Evolutionary conservation across 2,113 vertebrate genomes (phyloP).

Genomic region (Pseudorectes ferrugineus): DNA sequence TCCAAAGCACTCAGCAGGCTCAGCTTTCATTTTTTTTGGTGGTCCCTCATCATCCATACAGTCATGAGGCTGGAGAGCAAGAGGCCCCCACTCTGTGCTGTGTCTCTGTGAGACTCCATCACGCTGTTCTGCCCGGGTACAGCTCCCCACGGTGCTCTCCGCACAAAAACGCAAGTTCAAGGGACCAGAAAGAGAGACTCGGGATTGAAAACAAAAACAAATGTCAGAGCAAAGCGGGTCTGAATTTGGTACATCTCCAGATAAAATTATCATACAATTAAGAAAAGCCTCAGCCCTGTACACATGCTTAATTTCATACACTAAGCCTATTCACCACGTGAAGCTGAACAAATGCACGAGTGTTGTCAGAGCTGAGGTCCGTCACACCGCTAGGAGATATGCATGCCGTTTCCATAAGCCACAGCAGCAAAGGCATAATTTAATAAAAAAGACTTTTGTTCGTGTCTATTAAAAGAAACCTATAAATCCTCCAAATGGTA

Average conservation of each 20-base stretch:
- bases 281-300: not conserved
- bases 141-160: not conserved
- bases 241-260: constrained; percentile 27
- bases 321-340: not conserved
- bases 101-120: not conserved
- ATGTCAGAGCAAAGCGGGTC: not conserved
- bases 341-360: constrained; percentile 21
- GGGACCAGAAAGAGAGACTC: not conserved
- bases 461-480: constrained; percentile 33
- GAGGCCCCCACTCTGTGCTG: not conserved
- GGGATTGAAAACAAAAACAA: not conserved
- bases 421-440: constrained; percentile 35
- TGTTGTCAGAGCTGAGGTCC: constrained; percentile 12
- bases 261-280: not conserved
- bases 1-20: not conserved
- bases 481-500: constrained; percentile 55
- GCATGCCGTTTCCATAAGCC: constrained; percentile 30
- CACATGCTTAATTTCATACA: constrained; percentile 18
- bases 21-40: not conserved
- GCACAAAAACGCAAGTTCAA: not conserved
- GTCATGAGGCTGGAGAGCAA: not conserved
- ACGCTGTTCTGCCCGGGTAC: fast-evolving
- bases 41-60: fast-evolving
- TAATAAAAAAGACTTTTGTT: constrained; percentile 61
- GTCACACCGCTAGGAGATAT: constrained; percentile 18